Base-by-base conservation (phyloP, 2,888 invertebrate genomes). In the Rhaphigaster nebulosa region DNA sequence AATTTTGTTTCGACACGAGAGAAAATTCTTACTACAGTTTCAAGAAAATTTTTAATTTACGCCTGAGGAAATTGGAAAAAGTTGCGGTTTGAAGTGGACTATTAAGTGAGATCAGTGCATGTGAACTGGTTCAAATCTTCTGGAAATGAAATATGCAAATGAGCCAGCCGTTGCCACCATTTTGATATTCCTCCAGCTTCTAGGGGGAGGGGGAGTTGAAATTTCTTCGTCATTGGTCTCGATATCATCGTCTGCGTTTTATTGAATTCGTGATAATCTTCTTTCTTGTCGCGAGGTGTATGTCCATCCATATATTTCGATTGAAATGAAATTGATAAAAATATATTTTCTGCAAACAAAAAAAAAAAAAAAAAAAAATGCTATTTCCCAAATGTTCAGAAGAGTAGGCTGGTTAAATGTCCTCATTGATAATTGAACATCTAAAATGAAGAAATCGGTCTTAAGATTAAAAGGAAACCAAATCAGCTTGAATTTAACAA, bases 121-220 rank as follows among this genome's bases (percentile, higher is more conserved):
- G 70, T 70, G 34, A 70, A 70, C 70, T 70, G 70, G 70, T 70
- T 70, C 70, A 70, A 70, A 70, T 70, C 70, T 70, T 70, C 70
- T 70, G 70, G 70, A 70, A 70, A 70, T 70, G 70, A 70, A 70
- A 70, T 70, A 70, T 70, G 70, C 70, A 70, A 70, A 70, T 70
- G 70, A 34, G 70, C 70, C 70, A 70, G 70, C 70, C 70, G 70
- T 70, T 70, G 70, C 70, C 70, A 70, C 70, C 70, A 70, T 70
- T 70, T 70, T 70, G 70, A 70, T 70, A 70, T 70, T 70, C 70
- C 70, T 70, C 38, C 34, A 70, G 70, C 70, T 70, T 70, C 65
- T 65, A 13, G 29, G 65, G 15, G n/a, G 65, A 13, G n/a, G 65
- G 65, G 65, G 29, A 29, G 65, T 29, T 34, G 34, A 70, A 70